Conservation (phyloP, 2,797 vertebrate genomes). For the Prionace glauca region DNA sequence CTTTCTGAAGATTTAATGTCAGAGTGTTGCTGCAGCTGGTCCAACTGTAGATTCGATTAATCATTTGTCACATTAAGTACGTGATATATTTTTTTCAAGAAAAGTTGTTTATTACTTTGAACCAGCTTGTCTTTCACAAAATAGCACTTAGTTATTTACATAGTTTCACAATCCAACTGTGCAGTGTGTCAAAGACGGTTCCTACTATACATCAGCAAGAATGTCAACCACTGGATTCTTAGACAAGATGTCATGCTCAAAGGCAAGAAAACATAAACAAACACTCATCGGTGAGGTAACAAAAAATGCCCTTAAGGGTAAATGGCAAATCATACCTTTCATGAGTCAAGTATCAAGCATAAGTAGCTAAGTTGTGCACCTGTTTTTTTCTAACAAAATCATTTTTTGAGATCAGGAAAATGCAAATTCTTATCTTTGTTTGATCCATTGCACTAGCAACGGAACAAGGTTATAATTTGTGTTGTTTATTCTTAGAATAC, state of each 20-base stretch:
- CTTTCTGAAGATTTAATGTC: too few species aligned
- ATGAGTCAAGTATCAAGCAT: conserved; percentile 16
- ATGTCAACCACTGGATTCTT: conserved; percentile 51
- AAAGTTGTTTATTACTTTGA: not conserved
- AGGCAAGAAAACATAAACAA: conserved; percentile 51
- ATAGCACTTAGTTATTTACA: conserved; percentile 20
- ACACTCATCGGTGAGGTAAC: not conserved
- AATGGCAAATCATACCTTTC: conserved; percentile 3
- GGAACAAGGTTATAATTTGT: not conserved
- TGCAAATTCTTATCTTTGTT: conserved; percentile 29
- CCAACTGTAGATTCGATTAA: too few species aligned
- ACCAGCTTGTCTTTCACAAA: not conserved
- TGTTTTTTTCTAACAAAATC: not conserved
- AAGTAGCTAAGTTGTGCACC: conserved; percentile 1
- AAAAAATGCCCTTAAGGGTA: conserved; percentile 26
- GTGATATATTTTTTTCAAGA: not conserved
- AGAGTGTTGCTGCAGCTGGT: too few species aligned
- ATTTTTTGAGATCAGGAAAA: not conserved
- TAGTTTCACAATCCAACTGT: conserved; percentile 18
- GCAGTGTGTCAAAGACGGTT: not conserved
- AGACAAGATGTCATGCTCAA: conserved; percentile 53
- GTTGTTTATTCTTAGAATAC: not conserved
- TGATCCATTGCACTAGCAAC: not conserved
- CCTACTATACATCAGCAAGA: not conserved
- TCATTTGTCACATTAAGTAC: not conserved